Base-by-base conservation (phyloP, 2,113 vertebrate genomes). In the Mus spicilegus region DNA sequence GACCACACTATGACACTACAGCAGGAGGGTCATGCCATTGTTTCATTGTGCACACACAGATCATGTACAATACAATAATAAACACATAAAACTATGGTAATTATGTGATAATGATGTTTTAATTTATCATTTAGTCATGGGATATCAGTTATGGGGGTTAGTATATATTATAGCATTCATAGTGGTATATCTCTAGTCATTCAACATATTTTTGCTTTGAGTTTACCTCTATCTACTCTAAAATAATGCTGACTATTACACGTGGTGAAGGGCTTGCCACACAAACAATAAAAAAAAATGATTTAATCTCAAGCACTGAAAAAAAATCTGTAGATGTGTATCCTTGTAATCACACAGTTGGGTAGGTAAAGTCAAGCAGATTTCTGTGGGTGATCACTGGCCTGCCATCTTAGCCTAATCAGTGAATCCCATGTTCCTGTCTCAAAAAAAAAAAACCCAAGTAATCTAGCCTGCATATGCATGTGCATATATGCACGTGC, bases 11-110 rank as follows among this genome's bases (percentile, higher is more conserved):
- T 36, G 49, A 11, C 30, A 5, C 30, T 54, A 4, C 1, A 1
- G 2, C 1, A 80, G 4, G 30, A 9, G 16, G 19, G 13, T 36
- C 30, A 36, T n/a, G 19, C 10, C 2, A 3, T 2, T 7, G 9
- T 22, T 56, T 7, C n/a, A 24, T n/a, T 56, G 30, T 80, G 30
- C 33, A 56, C 33, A 56, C 19, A 81, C 4, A 56, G 49, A 80
- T n/a, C 20, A 56, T 81, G 2, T n/a, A 13, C 33, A 56, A 33
- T 54, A 11, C 16, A 81, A 22, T 12, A 81, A 39, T 39, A 26
- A 61, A 61, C 22, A 16, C 24, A 49, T 61, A 61, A 61, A 63
- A 84, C 56, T 28, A 19, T 22, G 33, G 7, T 9, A 56, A 9
- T 84, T 39, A 13, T 28, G 20, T 42, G 7, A 63, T 28, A 84